Evolutionary conservation across 1,140 invertebrate genomes (phyloP).

Genomic region (Venturia canescens): DNA sequence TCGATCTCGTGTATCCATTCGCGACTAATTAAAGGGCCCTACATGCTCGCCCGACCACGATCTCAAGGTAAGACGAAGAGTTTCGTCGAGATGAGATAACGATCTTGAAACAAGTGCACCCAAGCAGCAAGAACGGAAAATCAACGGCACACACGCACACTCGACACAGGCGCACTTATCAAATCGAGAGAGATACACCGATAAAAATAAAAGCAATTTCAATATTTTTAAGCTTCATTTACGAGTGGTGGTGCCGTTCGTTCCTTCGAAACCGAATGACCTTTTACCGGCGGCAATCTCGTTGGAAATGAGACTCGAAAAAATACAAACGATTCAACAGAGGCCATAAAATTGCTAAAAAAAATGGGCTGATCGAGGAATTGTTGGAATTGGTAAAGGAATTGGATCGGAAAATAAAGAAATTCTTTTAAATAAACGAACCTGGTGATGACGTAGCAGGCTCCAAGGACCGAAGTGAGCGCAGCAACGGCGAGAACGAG

Average conservation of each 20-base stretch:
- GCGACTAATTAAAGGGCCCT: constrained; percentile 50
- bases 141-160: background rate
- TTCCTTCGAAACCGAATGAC: no score
- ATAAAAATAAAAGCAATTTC: constrained; percentile 1
- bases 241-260: no score
- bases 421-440: constrained; percentile 40
- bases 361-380: no score
- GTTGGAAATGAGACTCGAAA: no score
- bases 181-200: background rate
- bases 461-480: constrained; percentile 64
- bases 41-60: constrained; percentile 44
- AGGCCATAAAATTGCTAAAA: no score
- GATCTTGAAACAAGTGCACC: constrained; percentile 38
- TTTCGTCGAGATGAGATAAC: constrained; percentile 42
- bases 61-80: constrained; percentile 40
- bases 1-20: constrained; percentile 39
- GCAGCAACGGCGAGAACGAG: constrained; percentile 64
- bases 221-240: no score
- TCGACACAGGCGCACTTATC: background rate
- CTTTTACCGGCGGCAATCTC: no score
- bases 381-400: no score
- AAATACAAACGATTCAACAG: no score
- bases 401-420: no score
- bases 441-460: constrained; percentile 69
- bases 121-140: background rate